Evolutionary conservation across 2,797 vertebrate species (phyloP).

Genomic region (Spinus olivaceus): DNA sequence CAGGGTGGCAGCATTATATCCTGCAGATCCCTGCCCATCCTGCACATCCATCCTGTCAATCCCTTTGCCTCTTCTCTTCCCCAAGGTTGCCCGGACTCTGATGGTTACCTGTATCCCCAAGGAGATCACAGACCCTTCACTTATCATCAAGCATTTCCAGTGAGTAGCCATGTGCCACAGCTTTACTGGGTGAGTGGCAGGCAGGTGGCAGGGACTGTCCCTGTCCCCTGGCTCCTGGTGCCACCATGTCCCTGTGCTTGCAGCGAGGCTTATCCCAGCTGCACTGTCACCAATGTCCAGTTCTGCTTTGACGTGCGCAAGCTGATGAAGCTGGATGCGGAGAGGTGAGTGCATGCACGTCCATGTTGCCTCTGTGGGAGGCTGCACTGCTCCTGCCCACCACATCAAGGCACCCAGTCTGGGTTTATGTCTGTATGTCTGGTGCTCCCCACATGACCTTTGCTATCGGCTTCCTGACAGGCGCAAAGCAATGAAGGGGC

Average conservation of each 20-base stretch:
- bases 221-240: not conserved
- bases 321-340: conserved; percentile 89
- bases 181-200: not conserved
- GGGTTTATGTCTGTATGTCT: not conserved
- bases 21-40: not conserved
- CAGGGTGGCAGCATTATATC: rapidly evolving
- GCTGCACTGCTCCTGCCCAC: not conserved
- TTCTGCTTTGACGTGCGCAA: conserved; percentile 91
- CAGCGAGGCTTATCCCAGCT: conserved; percentile 96
- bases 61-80: not conserved
- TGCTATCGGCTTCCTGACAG: conserved; percentile 36
- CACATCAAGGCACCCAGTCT: not conserved
- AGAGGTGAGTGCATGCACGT: conserved; percentile 77
- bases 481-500: conserved; percentile 94
- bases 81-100: conserved; percentile 88
- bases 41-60: not conserved
- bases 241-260: conserved; percentile 19
- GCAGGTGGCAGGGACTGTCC: not conserved
- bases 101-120: conserved; percentile 92
- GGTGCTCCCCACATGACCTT: not conserved
- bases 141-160: conserved; percentile 97
- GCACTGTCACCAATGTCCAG: conserved; percentile 89
- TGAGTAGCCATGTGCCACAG: conserved; percentile 69
- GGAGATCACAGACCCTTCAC: conserved; percentile 90
- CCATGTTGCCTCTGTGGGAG: not conserved